Percentiles rank a stretch among this genome's conserved stretches.
Conservation (phyloP, 2,888 invertebrate genomes). For the Aromia moschata region DNA sequence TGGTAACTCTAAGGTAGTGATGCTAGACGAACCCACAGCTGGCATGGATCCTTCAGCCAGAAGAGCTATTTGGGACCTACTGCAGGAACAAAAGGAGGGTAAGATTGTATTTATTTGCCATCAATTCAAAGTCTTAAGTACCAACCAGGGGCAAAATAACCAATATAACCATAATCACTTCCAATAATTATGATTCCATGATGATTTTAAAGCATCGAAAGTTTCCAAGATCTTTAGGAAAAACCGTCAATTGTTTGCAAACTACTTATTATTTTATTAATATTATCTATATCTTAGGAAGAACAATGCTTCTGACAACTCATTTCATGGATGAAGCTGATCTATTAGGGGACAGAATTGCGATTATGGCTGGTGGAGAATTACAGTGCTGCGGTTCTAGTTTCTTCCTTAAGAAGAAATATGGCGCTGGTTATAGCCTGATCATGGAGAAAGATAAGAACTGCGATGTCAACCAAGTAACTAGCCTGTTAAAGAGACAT, state of each 20-base stretch:
- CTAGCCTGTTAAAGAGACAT: slow-evolving; percentile 69
- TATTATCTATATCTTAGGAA: slow-evolving; percentile 65
- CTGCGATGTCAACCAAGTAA: slow-evolving; percentile 67
- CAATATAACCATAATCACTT: too few species aligned
- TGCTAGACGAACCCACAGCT: slow-evolving; percentile 82
- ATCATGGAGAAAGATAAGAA: slow-evolving; percentile 71
- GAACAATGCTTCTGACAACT: slow-evolving; percentile 85
- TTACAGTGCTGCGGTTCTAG: slow-evolving; percentile 84
- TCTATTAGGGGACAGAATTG: slow-evolving; percentile 85
- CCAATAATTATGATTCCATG: too few species aligned
- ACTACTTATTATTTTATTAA: too few species aligned
- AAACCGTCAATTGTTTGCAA: too few species aligned
- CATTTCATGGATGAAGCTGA: slow-evolving; percentile 95
- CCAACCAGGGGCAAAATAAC: too few species aligned
- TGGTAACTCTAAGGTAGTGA: slow-evolving; percentile 77
- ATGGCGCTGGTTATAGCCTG: slow-evolving; percentile 85
- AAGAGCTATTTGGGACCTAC: slow-evolving; percentile 84
- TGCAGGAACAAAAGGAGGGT: slow-evolving; percentile 75
- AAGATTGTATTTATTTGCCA: too few species aligned
- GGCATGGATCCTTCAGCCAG: slow-evolving; percentile 90
- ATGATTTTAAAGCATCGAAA: too few species aligned
- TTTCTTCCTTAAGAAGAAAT: slow-evolving; percentile 83
- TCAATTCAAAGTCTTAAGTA: too few species aligned
- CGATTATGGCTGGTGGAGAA: slow-evolving; percentile 85
- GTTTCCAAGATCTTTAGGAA: too few species aligned